Evolutionary conservation across 53 echinoderm and acorn worm species (phyloP).

Genomic region (Stichopus horrens): DNA sequence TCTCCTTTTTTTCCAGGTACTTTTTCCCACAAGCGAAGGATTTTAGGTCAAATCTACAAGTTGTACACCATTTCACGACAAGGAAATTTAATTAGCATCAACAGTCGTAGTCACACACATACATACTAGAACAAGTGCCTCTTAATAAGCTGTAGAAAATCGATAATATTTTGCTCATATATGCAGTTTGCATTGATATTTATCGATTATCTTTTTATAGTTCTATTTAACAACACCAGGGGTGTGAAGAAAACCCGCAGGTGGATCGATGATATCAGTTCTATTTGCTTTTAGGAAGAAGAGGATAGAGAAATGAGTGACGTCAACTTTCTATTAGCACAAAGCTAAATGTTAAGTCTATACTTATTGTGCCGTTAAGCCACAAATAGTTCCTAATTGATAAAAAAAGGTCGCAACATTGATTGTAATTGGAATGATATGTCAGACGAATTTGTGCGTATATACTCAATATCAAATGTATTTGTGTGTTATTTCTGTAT

Average conservation of each 20-base stretch:
- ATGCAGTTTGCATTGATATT: conserved; percentile 32
- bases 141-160: conserved; percentile 13
- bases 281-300: background rate
- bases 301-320: background rate
- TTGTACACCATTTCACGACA: background rate
- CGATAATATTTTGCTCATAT: conserved; percentile 33
- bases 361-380: background rate
- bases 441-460: no score
- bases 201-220: conserved; percentile 32
- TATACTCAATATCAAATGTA: no score
- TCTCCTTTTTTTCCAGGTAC: background rate
- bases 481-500: no score
- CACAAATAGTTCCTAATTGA: background rate
- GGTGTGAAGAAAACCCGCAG: background rate
- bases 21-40: background rate
- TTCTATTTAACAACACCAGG: background rate
- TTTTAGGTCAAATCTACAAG: background rate
- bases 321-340: background rate
- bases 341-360: background rate
- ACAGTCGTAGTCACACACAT: background rate
- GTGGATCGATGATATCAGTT: background rate
- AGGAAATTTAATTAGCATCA: conserved; percentile 14
- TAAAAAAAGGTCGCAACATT: background rate
- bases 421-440: background rate
- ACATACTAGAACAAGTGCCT: background rate